Base-by-base conservation (phyloP, 2,113 vertebrate species). In the Ellobius talpinus region DNA sequence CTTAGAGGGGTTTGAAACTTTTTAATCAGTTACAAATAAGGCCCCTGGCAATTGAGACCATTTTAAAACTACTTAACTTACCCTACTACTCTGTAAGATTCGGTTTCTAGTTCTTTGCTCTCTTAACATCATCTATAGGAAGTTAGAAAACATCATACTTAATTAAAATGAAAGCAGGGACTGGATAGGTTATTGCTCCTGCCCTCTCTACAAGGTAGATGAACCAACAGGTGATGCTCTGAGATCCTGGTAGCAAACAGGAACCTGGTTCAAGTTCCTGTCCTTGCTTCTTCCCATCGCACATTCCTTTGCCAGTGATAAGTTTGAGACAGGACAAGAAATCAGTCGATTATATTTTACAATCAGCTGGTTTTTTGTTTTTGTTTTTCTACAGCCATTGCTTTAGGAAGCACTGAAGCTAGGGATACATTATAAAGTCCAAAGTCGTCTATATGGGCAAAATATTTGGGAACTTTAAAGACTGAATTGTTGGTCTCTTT, bases 71-170 rank as follows among this genome's bases (percentile, higher is more conserved):
- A 58, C 79, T 86, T 92, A 87, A 55, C 19, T 77, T 92, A 55
- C 79, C 68, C 66, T 52, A 65, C 82, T 85, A 17, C 39, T 89
- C 78, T 65, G 23, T 89, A 92, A 70, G 42, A 94, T 82, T 63
- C 1, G 33, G 0, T 93, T 74, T 97, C 65, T 82, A 90, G 68
- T 61, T 82, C 26, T 74, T 45, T 84, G 33, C 42, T 94, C 55
- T 96, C 39, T 92, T 97, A 95, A 86, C 14, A 39, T 92, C 77
- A 82, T 82, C 66, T 81, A 66, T 89, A 95, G 50, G 29, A 93
- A 87, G 84, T 42, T 73, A 77, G 82, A 52, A 74, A 89, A 79
- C 39, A 42, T 76, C 39, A 39, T 79, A 63, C 55, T 33, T 84
- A 82, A 84, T 24, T 68, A 65, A 65, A 79, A 31, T 94, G 52